Evolutionary conservation across 2,888 invertebrate genomes (phyloP), one percentile per base, ranked within the genome.

Genomic region (Junonia oenone): DNA sequence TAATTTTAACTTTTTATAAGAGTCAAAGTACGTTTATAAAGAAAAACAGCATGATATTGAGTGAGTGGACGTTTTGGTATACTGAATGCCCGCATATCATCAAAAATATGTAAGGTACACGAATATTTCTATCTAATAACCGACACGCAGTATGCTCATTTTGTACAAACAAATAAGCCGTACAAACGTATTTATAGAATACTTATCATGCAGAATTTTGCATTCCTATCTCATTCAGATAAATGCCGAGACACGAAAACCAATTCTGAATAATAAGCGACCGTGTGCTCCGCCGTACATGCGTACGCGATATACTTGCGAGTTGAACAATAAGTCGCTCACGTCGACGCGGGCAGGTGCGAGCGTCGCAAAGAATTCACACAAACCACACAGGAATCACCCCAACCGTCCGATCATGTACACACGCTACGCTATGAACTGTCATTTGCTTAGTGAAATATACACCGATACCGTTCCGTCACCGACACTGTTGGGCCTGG

Each of bases 191-290:
- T 49, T 22, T 45, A 43, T 46, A 48, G 48, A 56, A 46, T 64
- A 65, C 68, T 68, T 68, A 69, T 67, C 63, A 63, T 70, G 72
- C 73, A 80, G 73, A 77, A 78, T 73, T 73, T 71, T 55, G 65
- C 75, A 72, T 75, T 69, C 71, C 68, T 73, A 74, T 83, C 86
- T 83, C 84, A 78, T 78, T 83, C 76, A 72, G 77, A 81, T 89
- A 90, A 90, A 90, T 90, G 89, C 89, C 75, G 83, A 87, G 88
- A 86, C 75, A 69, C 74, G 71, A 72, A 73, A 72, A 75, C 72
- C 68, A 71, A 78, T 78, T 76, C 75, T 81, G 79, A 68, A 74
- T 66, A 75, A 73, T 69, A 76, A 75, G 73, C 68, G 17, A 69
- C 38, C 31, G 55, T 33, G 37, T 26, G 53, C 50, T n/a, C 27